Base-by-base conservation (phyloP, 2,797 vertebrate species). In the Catharus ustulatus region DNA sequence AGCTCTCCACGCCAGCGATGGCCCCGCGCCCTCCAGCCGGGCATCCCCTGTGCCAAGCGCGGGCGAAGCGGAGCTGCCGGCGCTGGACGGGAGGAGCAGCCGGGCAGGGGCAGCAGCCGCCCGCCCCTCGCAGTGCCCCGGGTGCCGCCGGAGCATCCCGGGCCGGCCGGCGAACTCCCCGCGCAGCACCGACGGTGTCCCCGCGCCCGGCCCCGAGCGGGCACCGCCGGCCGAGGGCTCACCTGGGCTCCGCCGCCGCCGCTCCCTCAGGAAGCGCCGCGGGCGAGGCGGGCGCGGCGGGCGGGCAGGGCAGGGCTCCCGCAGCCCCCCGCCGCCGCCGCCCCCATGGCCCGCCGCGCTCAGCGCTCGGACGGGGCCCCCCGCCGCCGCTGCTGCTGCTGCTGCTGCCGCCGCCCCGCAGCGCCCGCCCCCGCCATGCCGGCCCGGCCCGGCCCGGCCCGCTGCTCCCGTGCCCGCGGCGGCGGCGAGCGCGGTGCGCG, bases 291-390 rank as follows among this genome's bases (percentile, higher is more conserved):
- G 89, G 81, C 64, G 42, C 15, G 42, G 42, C 42, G 10, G 63
- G 45, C n/a, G 46, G 67, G 80, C 45, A 48, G 63, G 88, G 92
- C 84, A 78, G 67, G 78, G 62, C 67, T 46, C 61, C 83, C 61
- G 87, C 77, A 86, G 91, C 71, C 91, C 82, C 76, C 71, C 77
- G 82, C 90, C 89, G 77, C 89, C 83, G 57, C 89, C 89, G 63
- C 48, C 48, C 48, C 48, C 63, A 87, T 87, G 90, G 84, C 66
- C 77, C 34, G 71, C 52, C 27, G 67, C 76, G 21, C 63, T 77
- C 48, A 48, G 48, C 48, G 48, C 48, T 48, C 48, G 48, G 48
- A 48, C 48, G 48, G 48, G 48, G 48, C 48, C 24, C 18, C 89
- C 72, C 72, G 71, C 78, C 63, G 74, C 80, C 63, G 46, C 46